Evolutionary conservation across 2,797 vertebrate species (phyloP), one percentile per base, ranked within the genome.

Genomic region (Propithecus deckenii): DNA sequence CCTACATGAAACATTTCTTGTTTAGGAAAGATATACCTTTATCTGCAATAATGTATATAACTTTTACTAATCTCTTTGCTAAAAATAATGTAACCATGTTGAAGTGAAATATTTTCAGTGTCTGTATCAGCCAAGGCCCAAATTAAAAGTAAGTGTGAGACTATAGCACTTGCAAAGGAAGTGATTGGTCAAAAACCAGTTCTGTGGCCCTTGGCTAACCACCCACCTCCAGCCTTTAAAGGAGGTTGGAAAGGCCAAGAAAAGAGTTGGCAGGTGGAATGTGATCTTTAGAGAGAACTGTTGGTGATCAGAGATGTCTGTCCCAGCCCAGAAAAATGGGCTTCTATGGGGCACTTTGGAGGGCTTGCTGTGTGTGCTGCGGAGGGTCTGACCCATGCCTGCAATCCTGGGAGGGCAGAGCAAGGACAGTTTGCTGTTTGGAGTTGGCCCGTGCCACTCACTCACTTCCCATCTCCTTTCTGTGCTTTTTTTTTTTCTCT

Each of bases 101-200:
- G 69, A 86, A 78, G 20, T 57, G 52, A 84, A 89, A 48, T 94
- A 89, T 86, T 84, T 87, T 85, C 76, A 50, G 52, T 83, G n/a
- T 63, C 35, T 57, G 10, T 89, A 92, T 86, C n/a, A 35, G 55
- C 75, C 20, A 1, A 92, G 28, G 52, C 86, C 71, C 63, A 23
- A 35, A 50, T 89, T 55, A 86, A 96, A 72, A 78, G 28, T 85
- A 72, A 78, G 28, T 85, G 2, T 84, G 85, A 80, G 32, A 52
- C 18, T 81, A 30, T 17, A n/a, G 71, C 28, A 41, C 55, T 88
- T 41, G 7, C 15, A 38, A 79, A 61, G 72, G 57, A 61, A 84
- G 76, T 75, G 4, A 41, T 20, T n/a, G 50, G 41, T 67, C 59
- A 57, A 8, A 84, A 91, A 69, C 43, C 41, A 91, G 28, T 75